Base-by-base conservation (phyloP, 1,140 invertebrate species). In the Lethocerus indicus region DNA sequence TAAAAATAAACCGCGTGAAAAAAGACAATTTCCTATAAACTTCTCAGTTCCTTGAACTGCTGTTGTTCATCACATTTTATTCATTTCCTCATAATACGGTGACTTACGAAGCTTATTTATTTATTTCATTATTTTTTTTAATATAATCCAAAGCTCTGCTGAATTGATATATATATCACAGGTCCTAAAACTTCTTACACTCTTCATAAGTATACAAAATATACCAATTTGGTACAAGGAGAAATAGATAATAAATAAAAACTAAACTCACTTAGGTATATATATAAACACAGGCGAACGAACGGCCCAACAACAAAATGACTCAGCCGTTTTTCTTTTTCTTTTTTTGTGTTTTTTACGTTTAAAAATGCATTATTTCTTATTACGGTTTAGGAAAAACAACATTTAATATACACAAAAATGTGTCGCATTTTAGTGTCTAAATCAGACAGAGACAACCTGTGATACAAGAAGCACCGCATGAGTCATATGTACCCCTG, bases 171-270 rank as follows among this genome's bases (percentile, higher is more conserved):
- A 32, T 41, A 44, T 52, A 52, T 52, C 44, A 48, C 51, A 52
- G 45, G 46, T 47, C 26, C 27, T 45, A 44, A 37, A 46, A 51
- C 49, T 45, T 26, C 37, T 52, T 29, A 40, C 27, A 52, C 37
- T 47, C 36, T 18, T 32, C 46, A 43, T 42, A 52, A 47, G 46
- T 48, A 48, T 52, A 52, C 46, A 52, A 47, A 52, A 52, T 48
- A 52, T 52, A 52, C 51, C 51, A 41, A 48, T 52, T 52, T 52
- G 51, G 51, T 52, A 52, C 40, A 47, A 36, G 24, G 32, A 14
- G 27, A 36, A 46, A 43, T 47, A 48, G 26, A 47, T 20, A 52
- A 51, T 51, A 52, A 52, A 48, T 42, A 47, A 48, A 52, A 47
- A 35, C 29, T 37, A 45, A 46, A 46, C 26, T 47, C 28, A 25